Evolutionary conservation across 2,797 vertebrate genomes (phyloP), one percentile per base, ranked within the genome.

Genomic region (Clarias platycephalus): DNA sequence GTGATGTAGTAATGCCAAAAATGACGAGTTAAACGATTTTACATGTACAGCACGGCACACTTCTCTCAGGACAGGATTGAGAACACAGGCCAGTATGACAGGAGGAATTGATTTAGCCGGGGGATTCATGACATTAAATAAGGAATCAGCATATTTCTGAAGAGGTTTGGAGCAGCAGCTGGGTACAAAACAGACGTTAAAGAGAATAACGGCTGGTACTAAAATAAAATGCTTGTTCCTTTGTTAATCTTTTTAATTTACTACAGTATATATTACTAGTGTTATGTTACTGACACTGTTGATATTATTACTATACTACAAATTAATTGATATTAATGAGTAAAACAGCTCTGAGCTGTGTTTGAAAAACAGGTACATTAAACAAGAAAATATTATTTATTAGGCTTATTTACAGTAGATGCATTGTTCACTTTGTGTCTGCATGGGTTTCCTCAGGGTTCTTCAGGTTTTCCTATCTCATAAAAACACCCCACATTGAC

Each of bases 81-180:
- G 62, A 53, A 66, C 53, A 80, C 78, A 80, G 40, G n/a, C 62
- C 78, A 49, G 60, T 49, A 44, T 64, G 78, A 66, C 62, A 66
- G 62, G 76, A 58, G 55, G 55, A 10, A 67, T 53, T 66, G 78
- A 80, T 80, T 80, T 66, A 67, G 62, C 78, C 78, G 31, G 78
- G 62, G 62, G 62, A 53, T 80, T 67, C 78, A 80, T 80, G 78
- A 80, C 78, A 80, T 80, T 66, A 80, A 66, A 80, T 66, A 80
- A 66, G 28, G 8, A 66, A 49, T 80, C 78, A 66, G 78, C 78
- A 80, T 53, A 80, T 66, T 80, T 67, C 78, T 53, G 63, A 40
- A 55, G 62, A 31, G 40, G 78, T 66, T 53, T 80, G 40, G n/a
- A 66, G 67, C 62, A 80, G 89, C 92, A 77, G 72, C 78, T 66